Evolutionary conservation across 2,888 invertebrate genomes (phyloP), one percentile per base, ranked within the genome.

Genomic region (Clostera curtula): DNA sequence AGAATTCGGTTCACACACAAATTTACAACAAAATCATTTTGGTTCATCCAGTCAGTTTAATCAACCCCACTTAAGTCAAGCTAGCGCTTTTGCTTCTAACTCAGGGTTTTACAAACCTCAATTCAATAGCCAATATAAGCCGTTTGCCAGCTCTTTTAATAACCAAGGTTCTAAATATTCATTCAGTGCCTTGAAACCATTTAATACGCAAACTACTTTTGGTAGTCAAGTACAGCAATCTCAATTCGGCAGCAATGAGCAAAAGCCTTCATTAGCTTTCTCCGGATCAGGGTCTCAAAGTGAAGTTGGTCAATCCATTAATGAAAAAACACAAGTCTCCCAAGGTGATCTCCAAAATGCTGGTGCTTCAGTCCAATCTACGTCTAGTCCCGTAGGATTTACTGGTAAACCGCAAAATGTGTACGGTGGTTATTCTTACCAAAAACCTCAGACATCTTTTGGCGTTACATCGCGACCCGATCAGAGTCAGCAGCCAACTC

Each of bases 221-320:
- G 31, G 13, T 14, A 27, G 35, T 1, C 3, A 25, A n/a, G 23
- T 27, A 3, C 44, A 40, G 16, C 31, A 31, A n/a, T 5, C 34
- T 20, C 33, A 30, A 20, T 24, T n/a, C n/a, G n/a, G n/a, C n/a
- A n/a, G n/a, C n/a, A n/a, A n/a, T n/a, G n/a, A n/a, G n/a, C n/a
- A n/a, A n/a, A n/a, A n/a, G n/a, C n/a, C n/a, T n/a, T n/a, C 43
- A 11, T 39, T 40, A n/a, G 32, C 11, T 8, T 23, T 23, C 2
- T 29, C 27, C 17, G 19, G 31, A 13, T 27, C 36, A 10, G 24
- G 29, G 17, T 29, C 26, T 15, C 27, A 42, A 32, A 23, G 38
- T 15, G 43, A 47, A 10, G 40, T 47, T 15, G 38, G 41, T 23
- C 40, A 34, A 22, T 23, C 36, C 7, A 8, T n/a, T 25, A 23